These are phyloP conservation scores for Drosophila elegans DNA, from an alignment of 1,140 invertebrate genomes.

Conservation along the genomic window DNA sequence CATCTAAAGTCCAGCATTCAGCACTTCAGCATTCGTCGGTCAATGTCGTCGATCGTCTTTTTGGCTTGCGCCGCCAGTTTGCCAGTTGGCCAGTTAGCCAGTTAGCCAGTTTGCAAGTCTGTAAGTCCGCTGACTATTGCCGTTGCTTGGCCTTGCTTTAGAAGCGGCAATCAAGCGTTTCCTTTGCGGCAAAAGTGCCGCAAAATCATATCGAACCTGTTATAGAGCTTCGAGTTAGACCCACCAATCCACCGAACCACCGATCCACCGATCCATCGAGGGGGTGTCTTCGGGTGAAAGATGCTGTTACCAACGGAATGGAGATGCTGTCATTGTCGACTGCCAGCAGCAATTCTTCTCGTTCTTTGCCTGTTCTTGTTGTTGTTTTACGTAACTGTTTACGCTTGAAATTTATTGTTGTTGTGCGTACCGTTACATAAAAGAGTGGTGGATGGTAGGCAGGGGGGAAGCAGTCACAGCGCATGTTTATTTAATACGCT, in stretches of 20 bases:
- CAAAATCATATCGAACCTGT: conserved; percentile 81
- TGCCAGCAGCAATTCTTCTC: conserved; percentile 17
- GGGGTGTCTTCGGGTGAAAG: conserved; percentile 56
- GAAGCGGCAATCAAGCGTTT: conserved; percentile 78
- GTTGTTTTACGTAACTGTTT: conserved; percentile 78
- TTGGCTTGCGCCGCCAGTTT: conserved; percentile 31
- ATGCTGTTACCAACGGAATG: conserved; percentile 40
- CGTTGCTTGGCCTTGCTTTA: conserved; percentile 78
- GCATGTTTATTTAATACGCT: conserved; percentile 82
- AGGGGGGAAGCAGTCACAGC: conserved; percentile 4
- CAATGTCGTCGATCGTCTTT: conserved; percentile 67
- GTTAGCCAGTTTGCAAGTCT: conserved; percentile 4
- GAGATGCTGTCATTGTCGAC: conserved; percentile 40
- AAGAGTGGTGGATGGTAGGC: conserved; percentile 35
- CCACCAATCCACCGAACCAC: neutral
- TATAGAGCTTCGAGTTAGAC: conserved; percentile 45
- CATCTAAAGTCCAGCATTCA: conserved; percentile 8
- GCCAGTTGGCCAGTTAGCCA: conserved; percentile 1
- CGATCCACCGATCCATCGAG: neutral
- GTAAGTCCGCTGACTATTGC: conserved; percentile 39
- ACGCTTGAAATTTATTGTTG: conserved; percentile 79
- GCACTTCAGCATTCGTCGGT: conserved; percentile 43
- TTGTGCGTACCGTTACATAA: conserved; percentile 76
- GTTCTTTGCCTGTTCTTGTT: conserved; percentile 26
- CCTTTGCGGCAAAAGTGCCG: conserved; percentile 76